phyloP scores from a whole-genome alignment of 2,113 vertebrate species.

The Haemorhous mexicanus region DNA sequence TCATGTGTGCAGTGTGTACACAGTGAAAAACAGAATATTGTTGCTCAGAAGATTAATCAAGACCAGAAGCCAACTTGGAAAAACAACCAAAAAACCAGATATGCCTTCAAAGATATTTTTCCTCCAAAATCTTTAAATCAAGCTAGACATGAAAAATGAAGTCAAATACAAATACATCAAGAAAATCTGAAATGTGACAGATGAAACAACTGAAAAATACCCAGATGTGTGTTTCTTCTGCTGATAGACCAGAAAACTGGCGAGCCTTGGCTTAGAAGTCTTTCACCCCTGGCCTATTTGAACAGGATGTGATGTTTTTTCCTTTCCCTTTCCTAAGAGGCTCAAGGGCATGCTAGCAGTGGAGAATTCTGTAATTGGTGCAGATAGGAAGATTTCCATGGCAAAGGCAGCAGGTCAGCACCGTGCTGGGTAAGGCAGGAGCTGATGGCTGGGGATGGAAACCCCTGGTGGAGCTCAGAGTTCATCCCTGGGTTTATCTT shows the following conservation, averaged over 20 bases:
- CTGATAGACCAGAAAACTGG: too few relatives aligned
- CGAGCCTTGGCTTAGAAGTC: not conserved
- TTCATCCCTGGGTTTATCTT: not conserved
- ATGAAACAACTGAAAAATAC: not conserved
- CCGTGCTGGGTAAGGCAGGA: not conserved
- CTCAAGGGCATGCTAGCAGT: not conserved
- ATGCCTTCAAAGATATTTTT: not conserved
- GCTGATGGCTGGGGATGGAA: not conserved
- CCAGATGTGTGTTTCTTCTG: not conserved
- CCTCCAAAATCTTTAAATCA: not conserved
- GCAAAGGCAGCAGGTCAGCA: not conserved
- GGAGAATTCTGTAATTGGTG: not conserved
- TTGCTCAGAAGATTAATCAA: conserved; percentile 32
- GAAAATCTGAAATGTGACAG: not conserved
- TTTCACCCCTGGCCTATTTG: not conserved
- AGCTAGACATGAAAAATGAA: not conserved
- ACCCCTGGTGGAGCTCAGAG: not conserved
- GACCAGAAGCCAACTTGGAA: not conserved
- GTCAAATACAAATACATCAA: not conserved
- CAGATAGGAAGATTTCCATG: not conserved
- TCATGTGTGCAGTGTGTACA: not conserved
- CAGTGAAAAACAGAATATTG: not conserved
- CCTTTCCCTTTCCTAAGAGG: not conserved
- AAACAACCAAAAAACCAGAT: not conserved
- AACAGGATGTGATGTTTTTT: not conserved